A percentile compares a stretch with the other conserved stretches of the same genome.
Evolutionary conservation across 2,888 invertebrate species (phyloP).

Genomic region (Drosophila diplacantha): DNA sequence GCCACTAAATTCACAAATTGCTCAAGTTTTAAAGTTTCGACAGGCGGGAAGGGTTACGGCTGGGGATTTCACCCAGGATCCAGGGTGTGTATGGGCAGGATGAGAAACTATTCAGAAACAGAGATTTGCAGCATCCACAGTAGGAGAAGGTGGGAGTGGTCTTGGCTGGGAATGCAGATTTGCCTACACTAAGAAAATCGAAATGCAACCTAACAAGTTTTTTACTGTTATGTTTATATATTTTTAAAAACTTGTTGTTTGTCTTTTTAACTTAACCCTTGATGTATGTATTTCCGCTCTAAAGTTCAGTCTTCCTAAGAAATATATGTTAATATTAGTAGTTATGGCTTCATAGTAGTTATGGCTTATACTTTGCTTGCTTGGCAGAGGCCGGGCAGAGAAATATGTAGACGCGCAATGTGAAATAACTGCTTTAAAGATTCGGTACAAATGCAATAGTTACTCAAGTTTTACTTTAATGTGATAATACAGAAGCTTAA

Average conservation of each 20-base stretch:
- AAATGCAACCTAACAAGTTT: no score
- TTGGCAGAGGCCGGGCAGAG: neutral
- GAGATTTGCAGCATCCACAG: conserved; percentile 50
- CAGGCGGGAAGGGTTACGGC: conserved; percentile 34
- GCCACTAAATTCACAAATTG: conserved; percentile 71
- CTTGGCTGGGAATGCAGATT: conserved; percentile 49
- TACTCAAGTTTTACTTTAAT: no score
- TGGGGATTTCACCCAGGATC: conserved; percentile 23
- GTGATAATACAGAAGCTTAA: no score
- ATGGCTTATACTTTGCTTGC: neutral
- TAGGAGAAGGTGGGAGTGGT: neutral
- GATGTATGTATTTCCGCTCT: neutral
- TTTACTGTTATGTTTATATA: no score
- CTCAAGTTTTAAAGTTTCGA: conserved; percentile 69
- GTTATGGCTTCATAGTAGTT: neutral
- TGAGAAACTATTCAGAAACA: conserved; percentile 66
- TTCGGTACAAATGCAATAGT: neutral
- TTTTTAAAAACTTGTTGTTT: no score
- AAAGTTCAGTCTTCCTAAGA: neutral
- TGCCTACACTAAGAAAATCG: conserved; percentile 27
- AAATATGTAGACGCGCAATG: no score
- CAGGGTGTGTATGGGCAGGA: conserved; percentile 26
- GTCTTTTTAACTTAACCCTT: neutral
- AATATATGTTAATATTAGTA: no score
- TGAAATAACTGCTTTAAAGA: neutral